Percentiles rank a stretch among this genome's conserved stretches.
phyloP scores from a whole-genome alignment of 2,888 invertebrate species.

The Cantharis nigra region DNA sequence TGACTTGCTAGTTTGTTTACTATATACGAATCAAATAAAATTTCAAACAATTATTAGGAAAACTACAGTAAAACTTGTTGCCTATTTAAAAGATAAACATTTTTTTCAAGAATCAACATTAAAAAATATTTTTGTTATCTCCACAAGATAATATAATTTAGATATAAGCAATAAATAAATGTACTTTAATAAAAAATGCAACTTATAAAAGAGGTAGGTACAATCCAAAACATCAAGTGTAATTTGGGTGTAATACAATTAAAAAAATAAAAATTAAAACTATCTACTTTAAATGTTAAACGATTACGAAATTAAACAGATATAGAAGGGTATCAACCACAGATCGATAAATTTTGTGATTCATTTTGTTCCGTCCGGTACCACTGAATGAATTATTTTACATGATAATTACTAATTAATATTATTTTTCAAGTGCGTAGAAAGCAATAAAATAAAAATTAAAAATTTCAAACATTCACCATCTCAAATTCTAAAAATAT shows the following conservation, averaged over 20 bases:
- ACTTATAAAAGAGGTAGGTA: too few species aligned
- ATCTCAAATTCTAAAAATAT: neutral
- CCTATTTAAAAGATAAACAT: too few species aligned
- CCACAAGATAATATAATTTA: too few species aligned
- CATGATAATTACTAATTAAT: neutral
- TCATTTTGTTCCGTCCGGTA: neutral
- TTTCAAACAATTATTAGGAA: too few species aligned
- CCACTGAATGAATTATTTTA: neutral
- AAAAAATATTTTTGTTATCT: neutral
- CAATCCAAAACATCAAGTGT: too few species aligned
- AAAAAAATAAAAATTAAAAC: neutral
- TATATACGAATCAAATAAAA: neutral
- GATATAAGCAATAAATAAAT: too few species aligned
- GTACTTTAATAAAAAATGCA: too few species aligned
- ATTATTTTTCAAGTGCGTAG: neutral
- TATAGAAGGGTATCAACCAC: neutral
- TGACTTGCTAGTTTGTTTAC: conserved; percentile 4
- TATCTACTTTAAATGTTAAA: neutral
- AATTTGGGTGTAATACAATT: too few species aligned
- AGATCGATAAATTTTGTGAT: neutral
- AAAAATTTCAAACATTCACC: neutral
- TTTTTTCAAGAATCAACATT: too few species aligned
- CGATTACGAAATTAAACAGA: neutral
- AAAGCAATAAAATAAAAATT: neutral
- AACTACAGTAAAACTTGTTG: too few species aligned